phyloP scores from a whole-genome alignment of 2,797 vertebrate genomes.

The Syngnathus rostellatus region DNA sequence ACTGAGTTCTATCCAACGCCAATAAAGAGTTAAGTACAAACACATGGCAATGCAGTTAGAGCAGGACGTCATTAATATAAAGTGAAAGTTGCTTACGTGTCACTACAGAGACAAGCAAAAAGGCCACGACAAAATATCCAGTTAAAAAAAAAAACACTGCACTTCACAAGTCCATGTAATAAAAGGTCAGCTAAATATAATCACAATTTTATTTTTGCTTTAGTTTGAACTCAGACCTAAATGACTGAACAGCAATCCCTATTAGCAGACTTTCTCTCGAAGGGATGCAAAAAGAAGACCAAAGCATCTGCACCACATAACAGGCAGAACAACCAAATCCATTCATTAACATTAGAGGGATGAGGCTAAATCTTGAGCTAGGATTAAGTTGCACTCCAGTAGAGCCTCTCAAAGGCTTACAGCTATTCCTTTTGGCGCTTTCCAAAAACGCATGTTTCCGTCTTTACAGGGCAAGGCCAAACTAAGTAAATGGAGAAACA shows the following conservation, averaged over 20 bases:
- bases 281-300: conserved; percentile 29
- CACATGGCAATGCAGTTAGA: conserved; percentile 28
- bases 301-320: conserved; percentile 41
- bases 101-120: conserved; percentile 7
- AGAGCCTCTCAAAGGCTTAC: conserved; percentile 56
- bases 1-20: conserved; percentile 3
- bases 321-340: conserved; percentile 41
- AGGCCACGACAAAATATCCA: neutral
- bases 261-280: conserved; percentile 47
- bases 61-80: conserved; percentile 18
- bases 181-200: conserved; percentile 3
- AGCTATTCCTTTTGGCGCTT: conserved; percentile 46
- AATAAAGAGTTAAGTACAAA: conserved; percentile 16
- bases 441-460: conserved; percentile 39
- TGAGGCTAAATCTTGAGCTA: conserved; percentile 43
- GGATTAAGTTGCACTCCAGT: conserved; percentile 59
- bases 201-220: conserved; percentile 13
- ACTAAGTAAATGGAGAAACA: conserved; percentile 51
- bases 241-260: conserved; percentile 48
- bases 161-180: neutral
- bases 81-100: conserved; percentile 6
- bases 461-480: conserved; percentile 53
- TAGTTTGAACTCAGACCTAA: conserved; percentile 14
- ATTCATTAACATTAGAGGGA: conserved; percentile 52
- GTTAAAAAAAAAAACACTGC: neutral